Evolutionary conservation across 2,113 vertebrate species (phyloP).

Genomic region (Benthochromis sp.): DNA sequence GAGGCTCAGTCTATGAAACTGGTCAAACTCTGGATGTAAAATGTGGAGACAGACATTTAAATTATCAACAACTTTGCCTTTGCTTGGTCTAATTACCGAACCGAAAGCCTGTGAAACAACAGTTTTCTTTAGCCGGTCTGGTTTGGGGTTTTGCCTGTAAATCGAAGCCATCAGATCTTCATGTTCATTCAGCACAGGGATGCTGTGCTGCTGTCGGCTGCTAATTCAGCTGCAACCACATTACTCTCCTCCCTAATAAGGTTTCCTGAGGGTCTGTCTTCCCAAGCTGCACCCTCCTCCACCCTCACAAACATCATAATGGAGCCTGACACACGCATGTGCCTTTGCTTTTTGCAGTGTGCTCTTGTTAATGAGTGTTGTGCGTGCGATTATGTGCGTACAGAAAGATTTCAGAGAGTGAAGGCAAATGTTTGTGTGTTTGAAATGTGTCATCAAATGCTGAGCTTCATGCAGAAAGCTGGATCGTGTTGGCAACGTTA

Average conservation of each 20-base stretch:
- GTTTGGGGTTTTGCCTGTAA: not conserved
- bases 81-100: not conserved
- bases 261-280: slow-evolving; percentile 32
- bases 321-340: not conserved
- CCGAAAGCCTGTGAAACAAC: not conserved
- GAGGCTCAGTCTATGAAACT: not conserved
- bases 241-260: slow-evolving; percentile 41
- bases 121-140: not conserved
- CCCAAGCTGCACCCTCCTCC: not conserved
- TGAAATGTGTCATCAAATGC: not conserved
- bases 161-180: slow-evolving; percentile 8
- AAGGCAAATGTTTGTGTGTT: not conserved
- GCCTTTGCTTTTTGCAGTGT: not conserved
- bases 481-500: accelerated
- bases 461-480: not conserved
- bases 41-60: not conserved
- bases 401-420: not conserved
- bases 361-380: not conserved
- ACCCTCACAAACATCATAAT: not conserved
- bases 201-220: slow-evolving; percentile 12
- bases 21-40: not conserved
- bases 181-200: slow-evolving; percentile 19
- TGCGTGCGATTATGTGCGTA: not conserved
- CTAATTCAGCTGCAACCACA: slow-evolving; percentile 56
- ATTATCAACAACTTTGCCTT: not conserved